A percentile compares a stretch with the other conserved stretches of the same genome.
Conservation (phyloP, 2,113 vertebrate species). For the Columba livia region DNA sequence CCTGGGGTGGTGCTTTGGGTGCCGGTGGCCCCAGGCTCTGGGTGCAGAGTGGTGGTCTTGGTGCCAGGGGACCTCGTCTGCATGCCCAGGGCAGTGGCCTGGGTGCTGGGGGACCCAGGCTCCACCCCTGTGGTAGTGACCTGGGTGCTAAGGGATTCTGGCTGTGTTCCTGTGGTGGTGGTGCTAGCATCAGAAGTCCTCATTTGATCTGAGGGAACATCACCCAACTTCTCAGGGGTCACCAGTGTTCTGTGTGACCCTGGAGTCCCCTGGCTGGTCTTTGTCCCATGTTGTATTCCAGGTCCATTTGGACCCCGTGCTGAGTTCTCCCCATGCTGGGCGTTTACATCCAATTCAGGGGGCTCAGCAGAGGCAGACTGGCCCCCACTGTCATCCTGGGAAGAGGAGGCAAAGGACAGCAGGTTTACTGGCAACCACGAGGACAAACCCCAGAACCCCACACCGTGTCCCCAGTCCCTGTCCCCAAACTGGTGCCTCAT, state of each 20-base stretch:
- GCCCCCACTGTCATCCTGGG: too few species aligned
- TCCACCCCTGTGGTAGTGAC: not conserved
- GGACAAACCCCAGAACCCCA: too few species aligned
- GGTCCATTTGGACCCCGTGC: not conserved
- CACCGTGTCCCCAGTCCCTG: too few species aligned
- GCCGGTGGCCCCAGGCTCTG: not conserved
- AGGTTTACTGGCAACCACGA: too few species aligned
- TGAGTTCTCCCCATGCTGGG: fast-evolving
- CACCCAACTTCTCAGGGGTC: too few species aligned
- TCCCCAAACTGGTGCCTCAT: too few species aligned
- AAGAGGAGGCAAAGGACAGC: too few species aligned
- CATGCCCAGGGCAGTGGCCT: not conserved
- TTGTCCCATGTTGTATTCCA: not conserved
- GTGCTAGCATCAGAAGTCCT: too few species aligned
- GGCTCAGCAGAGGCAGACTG: not conserved
- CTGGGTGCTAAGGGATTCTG: not conserved
- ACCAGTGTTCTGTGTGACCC: too few species aligned
- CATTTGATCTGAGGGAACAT: too few species aligned
- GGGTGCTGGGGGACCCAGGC: not conserved
- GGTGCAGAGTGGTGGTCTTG: not conserved
- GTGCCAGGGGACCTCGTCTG: not conserved
- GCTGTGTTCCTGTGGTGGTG: not conserved
- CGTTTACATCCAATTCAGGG: not conserved
- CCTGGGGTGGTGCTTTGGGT: not conserved
- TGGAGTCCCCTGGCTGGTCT: not conserved